Conservation (phyloP, 2,888 invertebrate species). For the Microplitis manilae region DNA sequence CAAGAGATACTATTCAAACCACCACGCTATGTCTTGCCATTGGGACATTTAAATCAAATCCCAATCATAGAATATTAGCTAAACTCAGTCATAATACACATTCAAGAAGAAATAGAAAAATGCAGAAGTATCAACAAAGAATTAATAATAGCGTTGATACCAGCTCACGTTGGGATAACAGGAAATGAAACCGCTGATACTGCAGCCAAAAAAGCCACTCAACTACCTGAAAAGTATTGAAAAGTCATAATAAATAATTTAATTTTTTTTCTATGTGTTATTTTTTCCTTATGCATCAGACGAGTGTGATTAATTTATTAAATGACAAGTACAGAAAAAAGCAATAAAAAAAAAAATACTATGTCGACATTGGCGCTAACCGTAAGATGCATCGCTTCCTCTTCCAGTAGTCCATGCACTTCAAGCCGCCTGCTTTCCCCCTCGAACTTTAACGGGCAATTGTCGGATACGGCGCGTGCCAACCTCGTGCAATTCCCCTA, state of each 20-base stretch:
- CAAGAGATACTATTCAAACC: conserved; percentile 18
- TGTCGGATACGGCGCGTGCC: conserved; percentile 68
- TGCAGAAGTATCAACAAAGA: no score
- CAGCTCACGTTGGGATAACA: neutral
- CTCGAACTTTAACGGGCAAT: conserved; percentile 54
- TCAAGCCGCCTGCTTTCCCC: conserved; percentile 42
- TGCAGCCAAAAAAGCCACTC: conserved; percentile 23
- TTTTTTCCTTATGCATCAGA: no score
- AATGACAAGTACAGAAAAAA: neutral
- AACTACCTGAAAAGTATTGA: neutral
- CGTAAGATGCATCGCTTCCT: conserved; percentile 33
- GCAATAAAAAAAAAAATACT: neutral
- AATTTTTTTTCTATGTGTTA: no score
- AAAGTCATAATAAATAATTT: no score
- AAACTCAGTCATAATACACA: neutral
- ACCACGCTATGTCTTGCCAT: conserved; percentile 33
- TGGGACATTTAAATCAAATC: conserved; percentile 44
- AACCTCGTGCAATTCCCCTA: conserved; percentile 65
- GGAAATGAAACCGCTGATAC: conserved; percentile 3
- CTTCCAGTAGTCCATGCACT: conserved; percentile 34
- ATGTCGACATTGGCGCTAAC: conserved; percentile 2
- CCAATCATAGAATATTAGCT: conserved; percentile 27
- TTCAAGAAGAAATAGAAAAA: no score
- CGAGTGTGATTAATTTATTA: neutral
- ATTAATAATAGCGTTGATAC: no score